Evolutionary conservation across 2,888 invertebrate genomes (phyloP).

Genomic region (Apamea sordens): DNA sequence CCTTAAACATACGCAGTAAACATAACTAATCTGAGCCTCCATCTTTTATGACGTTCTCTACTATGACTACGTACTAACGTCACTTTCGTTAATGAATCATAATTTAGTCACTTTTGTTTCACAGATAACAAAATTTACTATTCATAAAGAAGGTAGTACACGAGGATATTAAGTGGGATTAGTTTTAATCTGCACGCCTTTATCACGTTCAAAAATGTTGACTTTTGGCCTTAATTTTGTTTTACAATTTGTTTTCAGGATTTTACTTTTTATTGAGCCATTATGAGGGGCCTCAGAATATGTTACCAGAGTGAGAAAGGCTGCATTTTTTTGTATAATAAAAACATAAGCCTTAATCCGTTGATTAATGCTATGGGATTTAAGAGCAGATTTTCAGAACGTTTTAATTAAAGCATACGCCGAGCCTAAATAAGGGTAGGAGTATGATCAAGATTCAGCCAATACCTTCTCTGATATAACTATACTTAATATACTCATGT

Average conservation of each 20-base stretch:
- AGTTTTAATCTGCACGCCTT: constrained; percentile 38
- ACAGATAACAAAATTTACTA: constrained; percentile 28
- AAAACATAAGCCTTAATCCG: constrained; percentile 10
- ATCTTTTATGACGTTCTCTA: constrained; percentile 8
- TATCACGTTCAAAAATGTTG: constrained; percentile 32
- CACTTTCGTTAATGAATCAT: constrained; percentile 25
- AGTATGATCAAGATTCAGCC: neutral
- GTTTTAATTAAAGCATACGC: neutral
- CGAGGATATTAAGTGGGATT: constrained; percentile 35
- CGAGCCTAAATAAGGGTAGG: neutral
- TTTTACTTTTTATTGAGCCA: constrained; percentile 28
- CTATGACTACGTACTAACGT: neutral
- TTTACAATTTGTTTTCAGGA: constrained; percentile 36
- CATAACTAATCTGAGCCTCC: constrained; percentile 14
- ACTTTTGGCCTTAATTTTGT: constrained; percentile 33
- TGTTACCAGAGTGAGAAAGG: neutral
- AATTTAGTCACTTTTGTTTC: constrained; percentile 21
- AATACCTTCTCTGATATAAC: neutral
- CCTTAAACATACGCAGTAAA: constrained; percentile 12
- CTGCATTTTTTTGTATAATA: neutral
- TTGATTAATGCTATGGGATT: neutral
- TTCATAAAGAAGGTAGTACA: constrained; percentile 46
- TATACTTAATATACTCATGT: neutral
- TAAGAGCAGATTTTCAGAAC: neutral
- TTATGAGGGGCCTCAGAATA: neutral